Conservation (phyloP, 1,140 invertebrate genomes). For the Drosophila lacertosa region DNA sequence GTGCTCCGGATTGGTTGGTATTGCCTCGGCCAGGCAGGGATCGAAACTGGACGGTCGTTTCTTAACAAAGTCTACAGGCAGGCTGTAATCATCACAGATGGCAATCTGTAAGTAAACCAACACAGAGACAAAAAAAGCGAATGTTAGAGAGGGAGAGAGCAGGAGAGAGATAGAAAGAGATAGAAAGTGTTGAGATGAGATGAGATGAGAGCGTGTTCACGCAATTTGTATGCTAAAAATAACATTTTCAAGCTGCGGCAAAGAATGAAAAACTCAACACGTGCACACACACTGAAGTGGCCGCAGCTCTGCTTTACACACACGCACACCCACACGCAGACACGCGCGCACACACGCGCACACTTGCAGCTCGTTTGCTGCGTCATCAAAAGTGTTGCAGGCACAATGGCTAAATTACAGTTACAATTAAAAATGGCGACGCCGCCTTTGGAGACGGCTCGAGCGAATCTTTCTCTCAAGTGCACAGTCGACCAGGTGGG, state of each 20-base stretch:
- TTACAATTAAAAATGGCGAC: conserved; percentile 82
- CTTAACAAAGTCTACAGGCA: conserved; percentile 91
- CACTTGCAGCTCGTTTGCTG: conserved; percentile 34
- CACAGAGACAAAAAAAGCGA: conserved; percentile 10
- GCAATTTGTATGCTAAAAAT: conserved; percentile 49
- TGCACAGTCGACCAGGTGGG: conserved; percentile 19
- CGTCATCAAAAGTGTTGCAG: conserved; percentile 77
- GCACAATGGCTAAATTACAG: conserved; percentile 79
- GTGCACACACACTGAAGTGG: conserved; percentile 22
- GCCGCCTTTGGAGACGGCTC: conserved; percentile 42
- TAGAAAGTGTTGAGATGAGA: neutral
- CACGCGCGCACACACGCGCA: no score
- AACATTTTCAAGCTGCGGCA: conserved; percentile 29
- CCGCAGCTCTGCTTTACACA: conserved; percentile 8
- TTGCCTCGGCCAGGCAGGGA: conserved; percentile 85
- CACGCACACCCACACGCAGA: conserved; percentile 19
- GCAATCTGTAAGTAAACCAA: conserved; percentile 87
- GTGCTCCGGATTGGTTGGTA: conserved; percentile 84
- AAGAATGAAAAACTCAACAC: conserved; percentile 34
- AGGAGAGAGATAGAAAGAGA: neutral
- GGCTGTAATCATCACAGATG: conserved; percentile 91
- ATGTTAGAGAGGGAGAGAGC: neutral
- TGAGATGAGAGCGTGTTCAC: conserved; percentile 4
- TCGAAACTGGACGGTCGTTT: conserved; percentile 87
- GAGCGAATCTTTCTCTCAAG: conserved; percentile 60